Conservation (phyloP, 2,113 vertebrate genomes). For the Ivindomyrus marchei region DNA sequence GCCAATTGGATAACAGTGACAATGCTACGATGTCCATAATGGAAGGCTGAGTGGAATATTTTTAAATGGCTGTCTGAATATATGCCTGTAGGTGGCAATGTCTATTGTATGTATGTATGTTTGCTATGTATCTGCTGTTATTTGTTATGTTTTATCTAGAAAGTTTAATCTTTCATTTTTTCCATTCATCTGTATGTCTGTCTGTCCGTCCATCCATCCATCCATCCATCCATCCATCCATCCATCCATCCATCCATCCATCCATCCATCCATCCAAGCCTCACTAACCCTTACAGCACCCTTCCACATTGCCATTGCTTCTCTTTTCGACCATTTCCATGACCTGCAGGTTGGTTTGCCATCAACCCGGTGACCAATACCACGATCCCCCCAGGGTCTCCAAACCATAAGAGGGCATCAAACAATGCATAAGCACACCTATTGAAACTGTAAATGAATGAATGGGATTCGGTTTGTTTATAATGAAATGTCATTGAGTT, state of each 20-base stretch:
- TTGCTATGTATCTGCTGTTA: background rate
- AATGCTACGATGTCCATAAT: background rate
- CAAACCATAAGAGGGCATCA: background rate
- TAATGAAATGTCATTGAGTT: background rate
- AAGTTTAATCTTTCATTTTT: background rate
- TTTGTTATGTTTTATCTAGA: background rate
- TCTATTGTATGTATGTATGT: background rate
- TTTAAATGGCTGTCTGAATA: background rate
- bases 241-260: background rate
- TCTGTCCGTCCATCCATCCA: background rate
- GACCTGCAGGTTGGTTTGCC: background rate
- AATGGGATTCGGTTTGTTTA: no score
- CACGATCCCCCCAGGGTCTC: background rate
- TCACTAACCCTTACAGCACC: background rate
- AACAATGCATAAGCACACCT: background rate
- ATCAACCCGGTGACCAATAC: background rate
- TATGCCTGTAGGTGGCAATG: background rate
- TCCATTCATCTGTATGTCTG: background rate
- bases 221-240: background rate
- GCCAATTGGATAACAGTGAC: background rate
- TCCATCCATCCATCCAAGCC: background rate
- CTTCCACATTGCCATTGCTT: background rate
- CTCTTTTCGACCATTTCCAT: background rate
- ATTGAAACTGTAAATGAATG: background rate
- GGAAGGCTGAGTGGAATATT: background rate